Evolutionary conservation across 2,888 invertebrate species (phyloP).

Genomic region (Yponomeuta malinellus): DNA sequence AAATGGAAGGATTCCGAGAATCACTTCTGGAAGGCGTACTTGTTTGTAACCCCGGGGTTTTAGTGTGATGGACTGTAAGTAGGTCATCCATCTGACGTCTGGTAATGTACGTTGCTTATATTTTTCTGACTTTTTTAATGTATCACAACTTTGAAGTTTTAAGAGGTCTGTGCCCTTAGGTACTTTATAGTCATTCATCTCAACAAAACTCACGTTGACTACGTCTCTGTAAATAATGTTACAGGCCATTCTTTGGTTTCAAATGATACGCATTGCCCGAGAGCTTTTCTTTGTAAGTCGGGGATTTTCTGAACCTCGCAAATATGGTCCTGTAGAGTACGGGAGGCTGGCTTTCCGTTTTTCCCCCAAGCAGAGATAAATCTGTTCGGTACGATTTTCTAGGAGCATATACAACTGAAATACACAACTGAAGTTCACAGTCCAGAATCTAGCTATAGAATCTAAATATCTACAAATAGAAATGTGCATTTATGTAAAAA

Average conservation of each 20-base stretch:
- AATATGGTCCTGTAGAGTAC: not conserved
- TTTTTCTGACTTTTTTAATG: too few relatives aligned
- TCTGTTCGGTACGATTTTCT: too few relatives aligned
- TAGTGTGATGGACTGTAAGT: not conserved
- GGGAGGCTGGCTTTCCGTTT: too few relatives aligned
- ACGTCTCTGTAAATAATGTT: not conserved
- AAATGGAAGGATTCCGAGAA: not conserved
- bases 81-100: constrained; percentile 2
- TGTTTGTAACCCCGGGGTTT: not conserved
- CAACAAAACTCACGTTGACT: not conserved
- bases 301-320: not conserved
- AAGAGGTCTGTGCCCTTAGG: not conserved
- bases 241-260: not conserved
- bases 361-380: too few relatives aligned
- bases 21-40: not conserved
- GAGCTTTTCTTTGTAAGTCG: not conserved
- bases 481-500: too few relatives aligned
- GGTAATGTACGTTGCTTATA: too few relatives aligned
- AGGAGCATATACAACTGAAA: too few relatives aligned
- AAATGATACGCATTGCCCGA: not conserved
- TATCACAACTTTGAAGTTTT: too few relatives aligned
- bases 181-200: not conserved
- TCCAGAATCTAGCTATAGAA: too few relatives aligned
- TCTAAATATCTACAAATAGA: too few relatives aligned
- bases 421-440: too few relatives aligned